phyloP scores from a whole-genome alignment of 2,113 vertebrate species.

The Heteronetta atricapilla region DNA sequence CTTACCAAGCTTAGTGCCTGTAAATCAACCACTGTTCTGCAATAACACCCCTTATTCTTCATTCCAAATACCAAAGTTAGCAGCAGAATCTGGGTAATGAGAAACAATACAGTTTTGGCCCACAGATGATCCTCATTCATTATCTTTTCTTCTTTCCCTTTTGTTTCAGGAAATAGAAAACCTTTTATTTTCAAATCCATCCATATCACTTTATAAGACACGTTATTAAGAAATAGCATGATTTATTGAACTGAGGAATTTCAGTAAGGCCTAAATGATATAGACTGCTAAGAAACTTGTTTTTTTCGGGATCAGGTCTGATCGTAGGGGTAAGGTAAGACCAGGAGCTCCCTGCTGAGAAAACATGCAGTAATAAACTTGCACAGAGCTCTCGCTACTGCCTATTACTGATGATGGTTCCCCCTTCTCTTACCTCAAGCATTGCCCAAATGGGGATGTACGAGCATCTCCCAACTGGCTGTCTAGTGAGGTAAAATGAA shows the following conservation, averaged over 20 bases:
- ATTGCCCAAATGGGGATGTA: slow-evolving; percentile 63
- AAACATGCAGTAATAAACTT: slow-evolving; percentile 46
- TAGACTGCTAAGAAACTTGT: slow-evolving; percentile 44
- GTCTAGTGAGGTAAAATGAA: slow-evolving; percentile 84
- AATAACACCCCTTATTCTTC: slow-evolving; percentile 55
- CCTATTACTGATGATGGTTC: slow-evolving; percentile 40
- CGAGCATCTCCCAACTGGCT: slow-evolving; percentile 80
- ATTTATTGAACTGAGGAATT: slow-evolving; percentile 72
- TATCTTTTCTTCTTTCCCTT: slow-evolving; percentile 24
- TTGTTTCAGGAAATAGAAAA: not conserved
- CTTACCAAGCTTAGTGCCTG: slow-evolving; percentile 9
- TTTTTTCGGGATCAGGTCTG: slow-evolving; percentile 49
- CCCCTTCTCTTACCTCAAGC: slow-evolving; percentile 18
- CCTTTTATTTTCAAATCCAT: slow-evolving; percentile 50
- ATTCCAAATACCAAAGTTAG: slow-evolving; percentile 53
- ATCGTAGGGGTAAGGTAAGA: slow-evolving; percentile 48
- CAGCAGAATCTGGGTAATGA: slow-evolving; percentile 34
- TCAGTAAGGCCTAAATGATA: slow-evolving; percentile 48
- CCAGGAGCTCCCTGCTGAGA: slow-evolving; percentile 42
- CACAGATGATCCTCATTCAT: slow-evolving; percentile 50
- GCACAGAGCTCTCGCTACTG: slow-evolving; percentile 31
- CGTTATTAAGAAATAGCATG: slow-evolving; percentile 55
- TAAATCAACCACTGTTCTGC: slow-evolving; percentile 59
- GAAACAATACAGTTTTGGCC: slow-evolving; percentile 10
- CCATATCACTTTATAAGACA: slow-evolving; percentile 67